Evolutionary conservation across 2,113 vertebrate genomes (phyloP).

Genomic region (Brachypodius melanocephalos): DNA sequence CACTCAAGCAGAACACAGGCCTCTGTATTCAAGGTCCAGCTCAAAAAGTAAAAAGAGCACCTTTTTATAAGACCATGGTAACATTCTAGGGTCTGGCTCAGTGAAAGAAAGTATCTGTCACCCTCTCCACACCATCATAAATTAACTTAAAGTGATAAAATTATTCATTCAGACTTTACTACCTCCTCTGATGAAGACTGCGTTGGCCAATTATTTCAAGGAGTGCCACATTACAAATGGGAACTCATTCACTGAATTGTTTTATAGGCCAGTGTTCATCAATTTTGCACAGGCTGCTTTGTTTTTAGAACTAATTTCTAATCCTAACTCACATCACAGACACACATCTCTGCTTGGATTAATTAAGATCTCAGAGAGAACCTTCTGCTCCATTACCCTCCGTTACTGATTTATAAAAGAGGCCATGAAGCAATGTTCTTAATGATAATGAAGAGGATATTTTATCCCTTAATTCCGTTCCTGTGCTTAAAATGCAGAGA

Average conservation of each 20-base stretch:
- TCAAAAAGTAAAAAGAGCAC: neutral
- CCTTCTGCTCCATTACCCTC: conserved; percentile 42
- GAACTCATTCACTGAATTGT: neutral
- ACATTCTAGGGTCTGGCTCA: neutral
- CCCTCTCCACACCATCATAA: neutral
- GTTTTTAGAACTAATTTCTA: conserved; percentile 23
- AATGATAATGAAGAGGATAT: neutral
- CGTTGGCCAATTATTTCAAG: neutral
- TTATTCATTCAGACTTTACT: conserved; percentile 19
- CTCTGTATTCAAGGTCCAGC: neutral
- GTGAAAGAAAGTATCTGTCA: neutral
- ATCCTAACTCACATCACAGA: conserved; percentile 27
- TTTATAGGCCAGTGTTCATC: neutral
- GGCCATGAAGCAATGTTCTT: conserved; percentile 16
- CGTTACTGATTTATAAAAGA: conserved; percentile 23
- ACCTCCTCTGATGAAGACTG: neutral
- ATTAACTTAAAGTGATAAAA: neutral
- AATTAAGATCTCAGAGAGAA: conserved; percentile 28
- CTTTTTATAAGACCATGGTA: neutral
- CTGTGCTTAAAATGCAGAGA: neutral
- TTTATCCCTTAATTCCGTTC: neutral
- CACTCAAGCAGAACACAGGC: neutral
- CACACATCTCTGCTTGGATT: conserved; percentile 20
- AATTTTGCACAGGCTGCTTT: conserved; percentile 28
- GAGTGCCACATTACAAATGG: neutral